Base-by-base conservation (phyloP, 2,888 invertebrate species). In the Taphrorychus bicolor region DNA sequence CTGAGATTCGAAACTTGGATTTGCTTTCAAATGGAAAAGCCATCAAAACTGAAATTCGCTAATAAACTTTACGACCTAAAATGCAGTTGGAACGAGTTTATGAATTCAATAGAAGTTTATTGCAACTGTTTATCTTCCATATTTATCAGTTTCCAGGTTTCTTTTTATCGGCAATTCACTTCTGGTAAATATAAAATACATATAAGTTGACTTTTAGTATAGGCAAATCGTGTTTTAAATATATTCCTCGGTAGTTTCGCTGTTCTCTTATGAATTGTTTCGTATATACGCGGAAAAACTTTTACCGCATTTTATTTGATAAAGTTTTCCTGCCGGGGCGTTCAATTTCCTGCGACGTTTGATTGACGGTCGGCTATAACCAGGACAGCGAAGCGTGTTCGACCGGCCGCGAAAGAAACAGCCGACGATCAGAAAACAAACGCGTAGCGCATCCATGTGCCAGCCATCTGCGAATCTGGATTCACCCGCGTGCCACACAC, bases 341-440 rank as follows among this genome's bases (percentile, higher is more conserved):
- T 63, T 62, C 14, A 40, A 49, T 57, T 63, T 58, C 40, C 57
- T 40, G 7, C 14, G 63, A 56, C 49, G 49, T 59, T 18, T 59
- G 67, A 67, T 62, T 67, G 67, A 67, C 67, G 67, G 56, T 45
- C 62, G 51, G 42, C 66, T 53, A 67, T 67, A 62, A 67, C 54
- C 58, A 58, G 52, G 59, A 60, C 56, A 66, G 52, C 42, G 57
- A 60, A 66, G 61, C 66, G 57, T 57, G 61, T 61, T 61, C 51
- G 51, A 60, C 60, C 54, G 60, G 53, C 59, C 53, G 45, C 41
- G 23, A 45, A 61, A 58, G 66, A 57, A 59, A 66, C 61, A 66
- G 57, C 61, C 51, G 66, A 61, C 61, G 51, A 66, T 60, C 60
- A 23, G 19, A 66, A 66, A 60, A 45, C 57, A 57, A 63, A 63